Evolutionary conservation across 2,888 invertebrate genomes (phyloP).

Genomic region (Sepioteuthis lessoniana): DNA sequence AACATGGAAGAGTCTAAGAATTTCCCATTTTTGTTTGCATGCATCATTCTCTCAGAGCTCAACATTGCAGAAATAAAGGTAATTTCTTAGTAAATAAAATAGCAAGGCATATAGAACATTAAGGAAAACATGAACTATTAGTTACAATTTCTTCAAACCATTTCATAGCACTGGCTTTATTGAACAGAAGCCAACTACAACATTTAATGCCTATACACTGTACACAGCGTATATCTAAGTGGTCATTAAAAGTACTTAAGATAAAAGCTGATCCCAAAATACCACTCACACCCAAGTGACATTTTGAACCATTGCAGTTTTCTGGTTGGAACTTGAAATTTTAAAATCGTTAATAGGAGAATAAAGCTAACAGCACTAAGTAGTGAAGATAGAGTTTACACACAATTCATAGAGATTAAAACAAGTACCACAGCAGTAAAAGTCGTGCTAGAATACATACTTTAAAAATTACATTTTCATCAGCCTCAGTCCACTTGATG

Average conservation of each 20-base stretch:
- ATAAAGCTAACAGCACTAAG: conserved; percentile 40
- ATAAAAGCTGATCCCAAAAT: conserved; percentile 33
- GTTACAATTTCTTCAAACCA: conserved; percentile 17
- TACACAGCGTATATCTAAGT: conserved; percentile 17
- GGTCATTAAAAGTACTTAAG: background rate
- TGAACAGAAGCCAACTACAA: conserved; percentile 46
- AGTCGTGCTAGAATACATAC: conserved; percentile 47
- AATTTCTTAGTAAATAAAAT: conserved; percentile 11
- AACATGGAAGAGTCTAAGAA: conserved; percentile 20
- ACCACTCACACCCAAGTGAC: conserved; percentile 33
- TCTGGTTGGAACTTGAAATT: background rate
- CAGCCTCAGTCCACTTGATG: conserved; percentile 35
- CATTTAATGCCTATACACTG: conserved; percentile 33
- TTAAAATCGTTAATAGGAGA: conserved; percentile 20
- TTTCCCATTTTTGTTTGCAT: conserved; percentile 21
- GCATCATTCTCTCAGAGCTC: conserved; percentile 33
- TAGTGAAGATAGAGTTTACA: conserved; percentile 45
- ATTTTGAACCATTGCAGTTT: conserved; percentile 20
- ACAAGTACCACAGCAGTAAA: conserved; percentile 45
- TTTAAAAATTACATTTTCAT: conserved; percentile 43
- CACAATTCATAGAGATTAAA: conserved; percentile 4
- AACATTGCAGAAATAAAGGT: conserved; percentile 33
- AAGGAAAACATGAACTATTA: conserved; percentile 24
- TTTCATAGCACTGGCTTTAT: conserved; percentile 37
- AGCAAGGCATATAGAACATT: conserved; percentile 33